Evolutionary conservation across 2,888 invertebrate genomes (phyloP).

Genomic region (Amaurobius ferox): DNA sequence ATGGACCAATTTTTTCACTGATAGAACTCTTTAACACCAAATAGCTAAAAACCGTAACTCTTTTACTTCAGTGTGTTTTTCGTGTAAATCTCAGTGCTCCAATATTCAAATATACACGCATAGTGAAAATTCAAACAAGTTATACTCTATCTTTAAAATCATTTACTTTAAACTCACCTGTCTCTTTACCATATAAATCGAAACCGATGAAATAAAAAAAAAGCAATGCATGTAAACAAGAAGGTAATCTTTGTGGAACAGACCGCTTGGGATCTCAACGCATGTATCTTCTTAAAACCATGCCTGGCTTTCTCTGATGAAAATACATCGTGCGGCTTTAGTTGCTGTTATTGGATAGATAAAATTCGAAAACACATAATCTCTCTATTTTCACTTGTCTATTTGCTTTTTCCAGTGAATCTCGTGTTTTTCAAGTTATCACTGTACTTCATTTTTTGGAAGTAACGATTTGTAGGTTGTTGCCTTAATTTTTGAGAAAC

Average conservation of each 20-base stretch:
- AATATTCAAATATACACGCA: no score
- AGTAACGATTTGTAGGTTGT: no score
- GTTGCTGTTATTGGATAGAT: constrained; percentile 39
- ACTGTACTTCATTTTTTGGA: not conserved
- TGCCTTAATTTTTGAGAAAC: no score
- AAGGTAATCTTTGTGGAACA: constrained; percentile 29
- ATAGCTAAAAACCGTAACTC: no score
- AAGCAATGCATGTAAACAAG: constrained; percentile 43
- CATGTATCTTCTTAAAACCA: constrained; percentile 26
- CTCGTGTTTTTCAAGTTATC: not conserved
- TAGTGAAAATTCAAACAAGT: no score
- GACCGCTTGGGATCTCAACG: constrained; percentile 18
- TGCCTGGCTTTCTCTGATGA: constrained; percentile 24
- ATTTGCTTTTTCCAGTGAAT: not conserved
- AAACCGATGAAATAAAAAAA: not conserved
- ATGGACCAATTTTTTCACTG: no score
- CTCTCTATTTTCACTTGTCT: not conserved
- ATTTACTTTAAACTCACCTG: no score
- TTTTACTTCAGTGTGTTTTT: no score
- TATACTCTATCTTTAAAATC: no score
- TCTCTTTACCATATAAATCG: constrained; percentile 11
- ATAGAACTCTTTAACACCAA: no score
- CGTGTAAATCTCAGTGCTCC: no score
- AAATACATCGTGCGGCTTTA: constrained; percentile 28
- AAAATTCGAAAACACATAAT: no score